phyloP scores from a whole-genome alignment of 2,797 vertebrate genomes.

The Halcyon leucocephala region DNA sequence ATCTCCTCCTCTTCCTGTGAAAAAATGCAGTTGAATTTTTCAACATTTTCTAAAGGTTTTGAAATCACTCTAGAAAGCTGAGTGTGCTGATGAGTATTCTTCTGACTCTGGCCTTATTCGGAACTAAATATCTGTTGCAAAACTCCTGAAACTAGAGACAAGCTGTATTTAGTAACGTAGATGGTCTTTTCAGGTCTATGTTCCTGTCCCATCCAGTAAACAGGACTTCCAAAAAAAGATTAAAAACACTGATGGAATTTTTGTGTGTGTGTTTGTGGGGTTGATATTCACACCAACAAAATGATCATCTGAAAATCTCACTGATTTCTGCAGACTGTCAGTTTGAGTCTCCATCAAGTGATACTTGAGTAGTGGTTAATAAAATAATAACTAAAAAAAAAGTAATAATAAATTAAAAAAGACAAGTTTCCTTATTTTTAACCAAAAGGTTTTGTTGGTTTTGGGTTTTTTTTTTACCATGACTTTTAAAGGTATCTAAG shows the following conservation, averaged over 20 bases:
- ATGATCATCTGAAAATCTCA: background rate
- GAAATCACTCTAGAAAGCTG: background rate
- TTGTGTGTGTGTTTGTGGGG: background rate
- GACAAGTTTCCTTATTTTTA: background rate
- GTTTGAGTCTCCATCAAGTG: background rate
- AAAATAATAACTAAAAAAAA: background rate
- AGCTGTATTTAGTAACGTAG: background rate
- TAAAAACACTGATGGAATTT: fast-evolving
- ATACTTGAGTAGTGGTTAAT: background rate
- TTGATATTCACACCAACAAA: background rate
- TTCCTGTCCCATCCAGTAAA: background rate
- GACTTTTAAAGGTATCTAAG: background rate
- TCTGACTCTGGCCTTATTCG: background rate
- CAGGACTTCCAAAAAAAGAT: background rate
- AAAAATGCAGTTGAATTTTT: background rate
- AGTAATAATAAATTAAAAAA: background rate
- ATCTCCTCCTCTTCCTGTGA: background rate
- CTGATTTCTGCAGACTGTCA: background rate
- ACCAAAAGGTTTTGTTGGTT: fast-evolving
- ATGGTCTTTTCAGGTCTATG: background rate
- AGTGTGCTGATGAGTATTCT: background rate
- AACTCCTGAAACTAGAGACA: background rate
- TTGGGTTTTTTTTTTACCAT: background rate
- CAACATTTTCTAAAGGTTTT: background rate
- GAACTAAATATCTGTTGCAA: background rate